Conservation (phyloP, 2,113 vertebrate species). For the Stomatorhinus ivindoensis region DNA sequence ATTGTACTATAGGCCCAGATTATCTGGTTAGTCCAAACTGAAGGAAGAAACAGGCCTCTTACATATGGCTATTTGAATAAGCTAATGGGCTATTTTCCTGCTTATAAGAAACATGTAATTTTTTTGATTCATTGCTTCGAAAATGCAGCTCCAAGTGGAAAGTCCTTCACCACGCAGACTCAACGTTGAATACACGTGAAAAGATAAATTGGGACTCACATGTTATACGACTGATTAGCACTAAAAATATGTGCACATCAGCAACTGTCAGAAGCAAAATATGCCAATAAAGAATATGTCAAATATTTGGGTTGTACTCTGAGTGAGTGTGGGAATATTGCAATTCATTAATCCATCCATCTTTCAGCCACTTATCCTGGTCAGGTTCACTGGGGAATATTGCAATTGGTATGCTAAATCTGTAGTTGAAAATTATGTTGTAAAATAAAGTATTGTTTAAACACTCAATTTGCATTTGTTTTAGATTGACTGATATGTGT, state of each 20-base stretch:
- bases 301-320: background rate
- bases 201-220: background rate
- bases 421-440: background rate
- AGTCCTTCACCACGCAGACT: background rate
- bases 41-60: background rate
- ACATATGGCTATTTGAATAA: background rate
- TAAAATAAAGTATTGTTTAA: constrained; percentile 5
- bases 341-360: background rate
- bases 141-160: background rate
- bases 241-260: background rate
- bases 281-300: background rate
- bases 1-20: background rate
- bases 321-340: background rate
- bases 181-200: background rate
- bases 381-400: background rate
- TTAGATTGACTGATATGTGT: constrained; percentile 3
- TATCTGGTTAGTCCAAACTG: background rate
- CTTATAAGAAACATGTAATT: background rate
- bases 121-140: background rate
- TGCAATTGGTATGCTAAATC: background rate
- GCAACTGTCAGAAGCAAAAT: background rate
- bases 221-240: background rate
- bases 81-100: background rate
- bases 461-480: constrained; percentile 17
- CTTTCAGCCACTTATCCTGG: background rate